Conservation (phyloP, 2,113 vertebrate species). For the Rhinopomastus cyanomelas region DNA sequence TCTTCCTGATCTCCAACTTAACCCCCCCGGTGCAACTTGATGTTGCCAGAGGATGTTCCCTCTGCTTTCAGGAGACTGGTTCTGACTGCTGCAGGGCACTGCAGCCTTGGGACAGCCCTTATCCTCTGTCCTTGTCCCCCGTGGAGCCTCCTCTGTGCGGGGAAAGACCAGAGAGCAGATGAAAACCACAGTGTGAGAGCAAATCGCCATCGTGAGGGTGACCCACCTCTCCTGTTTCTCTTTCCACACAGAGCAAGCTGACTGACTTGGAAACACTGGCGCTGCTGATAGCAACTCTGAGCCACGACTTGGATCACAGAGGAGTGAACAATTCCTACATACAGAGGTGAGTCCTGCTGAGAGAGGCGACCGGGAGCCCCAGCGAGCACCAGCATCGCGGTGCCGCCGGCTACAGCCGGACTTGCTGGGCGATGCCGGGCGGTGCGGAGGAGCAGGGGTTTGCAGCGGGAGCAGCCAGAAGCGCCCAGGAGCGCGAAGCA, state of each 20-base stretch:
- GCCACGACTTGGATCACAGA: conserved; percentile 96
- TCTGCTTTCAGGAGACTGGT: neutral
- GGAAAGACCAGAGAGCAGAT: neutral
- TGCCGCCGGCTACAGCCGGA: neutral
- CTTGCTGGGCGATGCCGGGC: neutral
- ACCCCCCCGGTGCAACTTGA: too few relatives aligned
- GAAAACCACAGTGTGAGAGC: neutral
- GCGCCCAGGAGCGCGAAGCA: neutral
- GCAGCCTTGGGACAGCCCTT: neutral
- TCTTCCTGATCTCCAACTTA: too few relatives aligned
- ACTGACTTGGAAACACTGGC: conserved; percentile 89
- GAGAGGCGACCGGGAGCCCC: too few relatives aligned
- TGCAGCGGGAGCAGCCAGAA: neutral
- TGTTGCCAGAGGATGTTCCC: neutral
- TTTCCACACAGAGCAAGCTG: conserved; percentile 79
- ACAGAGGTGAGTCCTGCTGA: conserved; percentile 81
- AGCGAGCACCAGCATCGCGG: too few relatives aligned
- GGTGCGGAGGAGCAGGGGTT: neutral
- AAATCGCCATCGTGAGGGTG: neutral
- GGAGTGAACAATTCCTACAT: conserved; percentile 99
- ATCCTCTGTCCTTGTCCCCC: neutral
- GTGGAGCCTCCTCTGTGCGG: neutral
- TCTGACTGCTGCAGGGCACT: neutral
- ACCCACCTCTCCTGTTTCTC: neutral
- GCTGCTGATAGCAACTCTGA: conserved; percentile 92